Conservation (phyloP, 2,113 vertebrate genomes). For the Mus spicilegus region DNA sequence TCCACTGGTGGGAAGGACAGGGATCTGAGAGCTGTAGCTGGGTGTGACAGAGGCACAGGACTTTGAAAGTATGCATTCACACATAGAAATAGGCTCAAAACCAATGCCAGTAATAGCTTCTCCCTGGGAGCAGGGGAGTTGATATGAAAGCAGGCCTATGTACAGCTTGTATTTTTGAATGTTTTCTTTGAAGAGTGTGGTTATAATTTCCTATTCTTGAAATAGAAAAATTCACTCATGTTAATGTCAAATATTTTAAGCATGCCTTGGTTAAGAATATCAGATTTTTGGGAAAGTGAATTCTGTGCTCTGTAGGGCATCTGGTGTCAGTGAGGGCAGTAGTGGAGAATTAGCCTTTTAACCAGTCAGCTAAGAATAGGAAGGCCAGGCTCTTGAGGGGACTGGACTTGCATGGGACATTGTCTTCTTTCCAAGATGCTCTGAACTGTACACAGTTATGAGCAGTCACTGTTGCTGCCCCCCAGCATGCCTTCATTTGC, state of each 20-base stretch:
- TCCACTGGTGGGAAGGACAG: neutral
- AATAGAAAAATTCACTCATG: neutral
- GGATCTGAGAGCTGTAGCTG: neutral
- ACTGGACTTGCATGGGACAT: neutral
- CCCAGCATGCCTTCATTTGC: neutral
- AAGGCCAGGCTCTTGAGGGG: neutral
- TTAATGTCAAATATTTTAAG: constrained; percentile 7
- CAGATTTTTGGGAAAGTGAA: neutral
- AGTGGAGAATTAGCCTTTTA: neutral
- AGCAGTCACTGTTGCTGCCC: neutral
- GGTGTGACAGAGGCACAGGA: neutral
- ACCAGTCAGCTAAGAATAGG: neutral
- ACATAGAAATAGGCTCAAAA: neutral
- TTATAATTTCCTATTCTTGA: constrained; percentile 25
- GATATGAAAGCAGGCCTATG: neutral
- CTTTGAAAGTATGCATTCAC: neutral
- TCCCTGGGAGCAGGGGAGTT: neutral
- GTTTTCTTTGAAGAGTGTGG: neutral
- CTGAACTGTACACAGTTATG: neutral
- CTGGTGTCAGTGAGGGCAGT: neutral
- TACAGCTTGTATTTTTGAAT: neutral
- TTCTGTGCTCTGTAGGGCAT: neutral
- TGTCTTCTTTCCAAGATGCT: neutral
- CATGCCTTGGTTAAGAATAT: neutral
- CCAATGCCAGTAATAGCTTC: neutral